Base-by-base conservation (phyloP, 2,797 vertebrate species). In the Amniataba percoides region DNA sequence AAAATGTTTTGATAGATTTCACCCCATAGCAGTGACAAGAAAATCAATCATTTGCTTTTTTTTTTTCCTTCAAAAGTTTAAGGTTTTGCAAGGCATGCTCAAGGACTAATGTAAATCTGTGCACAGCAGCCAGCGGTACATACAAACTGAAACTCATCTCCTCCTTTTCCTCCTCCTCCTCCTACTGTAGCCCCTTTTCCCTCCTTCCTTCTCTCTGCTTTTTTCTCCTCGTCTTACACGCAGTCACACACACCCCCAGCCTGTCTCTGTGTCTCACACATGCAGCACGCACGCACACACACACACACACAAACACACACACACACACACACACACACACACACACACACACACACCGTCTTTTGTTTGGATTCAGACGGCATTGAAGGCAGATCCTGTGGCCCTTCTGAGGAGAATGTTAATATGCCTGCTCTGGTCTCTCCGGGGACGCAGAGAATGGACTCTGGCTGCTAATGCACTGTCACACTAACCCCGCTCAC, bases 321-420 rank as follows among this genome's bases (percentile, higher is more conserved):
- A 16, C 77, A 15, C 86, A 51, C 87, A 74, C 83, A 66, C 27
- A 39, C 58, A 52, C 70, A 23, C 80, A 70, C 70, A 67, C 60
- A 76, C 64, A 31, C 69, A 80, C 82, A 88, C 69, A 80, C 63
- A 81, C 86, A 91, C 85, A 80, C 81, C 0, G 18, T 89, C 94
- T 92, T 94, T 95, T 95, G 93, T 95, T 89, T 89, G 89, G 88
- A 93, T 91, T 93, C 93, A 94, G 94, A 92, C 89, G 72, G 91
- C 87, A 91, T 93, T 93, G 91, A 94, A 91, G 92, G 87, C 89
- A 93, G 93, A 93, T 92, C 92, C 92, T 92, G 90, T 89, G 86
- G 91, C 87, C 83, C 84, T 89, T 91, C 90, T 89, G 89, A 93
- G 91, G 90, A 91, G 93, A 94, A 94, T 94, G 90, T 93, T 95